Conservation (phyloP, 2,797 vertebrate genomes). For the Alauda arvensis region DNA sequence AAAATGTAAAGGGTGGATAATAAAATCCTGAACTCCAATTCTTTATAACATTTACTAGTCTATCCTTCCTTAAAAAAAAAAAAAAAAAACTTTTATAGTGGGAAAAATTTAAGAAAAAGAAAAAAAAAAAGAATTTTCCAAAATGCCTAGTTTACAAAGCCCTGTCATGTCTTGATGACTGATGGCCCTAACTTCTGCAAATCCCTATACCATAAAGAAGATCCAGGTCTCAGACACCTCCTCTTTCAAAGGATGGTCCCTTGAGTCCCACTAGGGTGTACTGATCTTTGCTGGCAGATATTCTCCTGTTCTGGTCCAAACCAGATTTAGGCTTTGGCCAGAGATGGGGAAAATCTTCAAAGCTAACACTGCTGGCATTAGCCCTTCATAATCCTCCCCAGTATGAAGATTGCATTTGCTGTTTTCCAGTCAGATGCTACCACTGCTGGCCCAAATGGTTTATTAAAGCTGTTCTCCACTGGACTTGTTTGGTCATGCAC, state of each 20-base stretch:
- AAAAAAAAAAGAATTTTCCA: not conserved
- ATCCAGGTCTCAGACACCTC: not conserved
- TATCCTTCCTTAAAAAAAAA: too few species aligned
- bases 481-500: not conserved
- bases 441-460: constrained; percentile 3
- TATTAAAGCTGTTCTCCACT: constrained; percentile 5
- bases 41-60: too few species aligned
- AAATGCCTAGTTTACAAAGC: not conserved
- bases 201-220: not conserved
- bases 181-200: not conserved
- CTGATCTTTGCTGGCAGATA: not conserved
- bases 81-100: not conserved
- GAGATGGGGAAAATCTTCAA: not conserved
- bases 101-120: not conserved
- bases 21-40: too few species aligned
- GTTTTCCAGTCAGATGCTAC: constrained; percentile 9
- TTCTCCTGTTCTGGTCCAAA: not conserved
- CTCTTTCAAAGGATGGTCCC: not conserved
- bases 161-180: not conserved
- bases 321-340: constrained; percentile 10
- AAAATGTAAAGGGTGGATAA: not conserved
- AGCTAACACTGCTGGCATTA: constrained; percentile 26
- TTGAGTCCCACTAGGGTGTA: not conserved
- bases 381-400: constrained; percentile 5
- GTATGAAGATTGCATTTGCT: constrained; percentile 24